These are phyloP conservation scores for Anser brachyrhynchus DNA, from an alignment of 2,113 vertebrate species.

Conservation along the genomic window DNA sequence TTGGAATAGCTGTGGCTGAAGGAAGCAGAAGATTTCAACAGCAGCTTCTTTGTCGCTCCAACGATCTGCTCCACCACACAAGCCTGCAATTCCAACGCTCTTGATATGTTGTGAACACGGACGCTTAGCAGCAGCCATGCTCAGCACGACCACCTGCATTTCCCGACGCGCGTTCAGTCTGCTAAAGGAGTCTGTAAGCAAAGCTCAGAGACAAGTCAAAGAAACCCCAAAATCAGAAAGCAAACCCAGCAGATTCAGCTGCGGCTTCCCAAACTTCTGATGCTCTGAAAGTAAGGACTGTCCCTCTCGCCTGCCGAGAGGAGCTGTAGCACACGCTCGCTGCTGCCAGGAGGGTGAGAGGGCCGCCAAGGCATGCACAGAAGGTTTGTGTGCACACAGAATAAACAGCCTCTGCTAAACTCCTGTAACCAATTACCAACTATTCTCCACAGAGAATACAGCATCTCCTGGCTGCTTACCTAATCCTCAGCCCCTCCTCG, in stretches of 20 bases:
- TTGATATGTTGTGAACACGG: accelerated
- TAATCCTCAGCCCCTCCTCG: background rate
- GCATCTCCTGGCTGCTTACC: background rate
- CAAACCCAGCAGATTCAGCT: background rate
- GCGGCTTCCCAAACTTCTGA: background rate
- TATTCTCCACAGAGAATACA: background rate
- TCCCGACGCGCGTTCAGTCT: background rate
- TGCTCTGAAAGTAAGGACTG: background rate
- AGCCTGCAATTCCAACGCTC: background rate
- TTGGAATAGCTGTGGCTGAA: background rate
- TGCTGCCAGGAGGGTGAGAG: background rate
- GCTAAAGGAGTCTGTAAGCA: background rate
- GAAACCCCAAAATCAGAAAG: background rate
- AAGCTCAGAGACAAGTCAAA: background rate
- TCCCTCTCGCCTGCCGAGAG: background rate
- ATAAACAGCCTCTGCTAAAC: conserved; percentile 4
- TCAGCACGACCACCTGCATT: background rate
- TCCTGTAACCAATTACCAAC: conserved; percentile 31
- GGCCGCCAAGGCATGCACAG: conserved; percentile 13
- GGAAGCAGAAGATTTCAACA: background rate
- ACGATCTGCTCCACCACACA: background rate
- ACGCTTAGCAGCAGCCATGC: background rate
- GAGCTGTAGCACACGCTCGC: background rate
- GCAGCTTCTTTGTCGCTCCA: background rate
- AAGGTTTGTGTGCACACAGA: background rate